Evolutionary conservation across 2,113 vertebrate genomes (phyloP).

Genomic region (Zosterops lateralis): DNA sequence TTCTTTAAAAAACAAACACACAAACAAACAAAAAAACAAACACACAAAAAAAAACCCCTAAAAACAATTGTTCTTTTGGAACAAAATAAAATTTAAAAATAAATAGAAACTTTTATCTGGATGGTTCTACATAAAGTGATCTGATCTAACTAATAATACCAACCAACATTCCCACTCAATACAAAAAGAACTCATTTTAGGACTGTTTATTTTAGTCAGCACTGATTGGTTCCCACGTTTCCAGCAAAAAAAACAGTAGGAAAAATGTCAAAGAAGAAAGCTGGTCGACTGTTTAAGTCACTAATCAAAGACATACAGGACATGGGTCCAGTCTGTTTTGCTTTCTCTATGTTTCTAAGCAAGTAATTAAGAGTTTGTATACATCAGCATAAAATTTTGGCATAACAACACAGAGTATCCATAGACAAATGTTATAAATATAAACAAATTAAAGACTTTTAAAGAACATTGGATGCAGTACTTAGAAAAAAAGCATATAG

Average conservation of each 20-base stretch:
- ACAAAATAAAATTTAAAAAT: neutral
- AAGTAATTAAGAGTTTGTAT: neutral
- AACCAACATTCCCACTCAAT: neutral
- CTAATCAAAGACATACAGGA: neutral
- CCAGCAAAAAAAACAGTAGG: neutral
- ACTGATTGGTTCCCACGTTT: neutral
- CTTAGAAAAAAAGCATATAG: neutral
- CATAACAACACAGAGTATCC: neutral
- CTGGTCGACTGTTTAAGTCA: neutral
- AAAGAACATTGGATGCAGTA: neutral
- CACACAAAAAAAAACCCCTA: neutral
- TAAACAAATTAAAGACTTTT: neutral
- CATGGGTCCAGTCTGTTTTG: neutral
- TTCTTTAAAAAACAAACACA: neutral
- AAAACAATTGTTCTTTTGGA: rapidly evolving
- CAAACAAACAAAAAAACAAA: rapidly evolving
- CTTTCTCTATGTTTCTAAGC: neutral
- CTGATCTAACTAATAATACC: neutral
- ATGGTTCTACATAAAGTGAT: neutral
- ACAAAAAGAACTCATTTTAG: neutral
- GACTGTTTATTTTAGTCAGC: neutral
- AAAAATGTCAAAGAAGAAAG: neutral
- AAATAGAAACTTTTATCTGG: neutral
- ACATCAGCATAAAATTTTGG: neutral
- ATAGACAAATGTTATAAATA: neutral